phyloP scores from a whole-genome alignment of 2,113 vertebrate species.

The Bubalus kerabau region DNA sequence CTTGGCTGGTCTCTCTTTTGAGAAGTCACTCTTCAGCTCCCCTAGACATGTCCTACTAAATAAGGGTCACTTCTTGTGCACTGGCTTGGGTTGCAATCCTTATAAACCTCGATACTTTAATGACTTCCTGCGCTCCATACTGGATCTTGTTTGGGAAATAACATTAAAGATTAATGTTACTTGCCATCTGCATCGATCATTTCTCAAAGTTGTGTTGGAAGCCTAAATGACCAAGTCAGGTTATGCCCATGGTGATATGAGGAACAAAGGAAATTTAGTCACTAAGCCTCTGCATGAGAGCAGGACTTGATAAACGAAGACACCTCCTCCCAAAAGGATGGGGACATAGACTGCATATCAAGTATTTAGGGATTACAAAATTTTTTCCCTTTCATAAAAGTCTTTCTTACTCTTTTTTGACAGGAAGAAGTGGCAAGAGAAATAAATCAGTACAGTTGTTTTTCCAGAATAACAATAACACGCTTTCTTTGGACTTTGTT shows the following conservation, averaged over 20 bases:
- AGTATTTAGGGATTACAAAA: not conserved
- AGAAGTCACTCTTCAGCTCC: not conserved
- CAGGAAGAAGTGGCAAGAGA: not conserved
- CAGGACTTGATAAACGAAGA: not conserved
- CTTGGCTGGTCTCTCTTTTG: not conserved
- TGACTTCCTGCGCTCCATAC: not conserved
- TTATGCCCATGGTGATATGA: not conserved
- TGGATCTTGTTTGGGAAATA: not conserved
- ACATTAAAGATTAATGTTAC: not conserved
- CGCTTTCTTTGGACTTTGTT: slow-evolving; percentile 17
- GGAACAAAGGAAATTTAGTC: not conserved
- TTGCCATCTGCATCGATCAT: not conserved
- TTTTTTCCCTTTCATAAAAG: not conserved
- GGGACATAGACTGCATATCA: not conserved
- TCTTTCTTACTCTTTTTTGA: not conserved
- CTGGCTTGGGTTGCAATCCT: not conserved
- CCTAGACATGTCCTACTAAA: not conserved
- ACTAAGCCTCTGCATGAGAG: not conserved
- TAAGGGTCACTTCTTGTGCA: not conserved
- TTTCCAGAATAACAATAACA: not conserved
- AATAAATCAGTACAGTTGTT: not conserved
- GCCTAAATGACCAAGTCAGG: not conserved
- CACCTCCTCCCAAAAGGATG: not conserved
- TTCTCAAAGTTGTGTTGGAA: not conserved
- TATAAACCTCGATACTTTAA: not conserved